Conservation (phyloP, 1,140 invertebrate species). For the Halictus rubicundus region DNA sequence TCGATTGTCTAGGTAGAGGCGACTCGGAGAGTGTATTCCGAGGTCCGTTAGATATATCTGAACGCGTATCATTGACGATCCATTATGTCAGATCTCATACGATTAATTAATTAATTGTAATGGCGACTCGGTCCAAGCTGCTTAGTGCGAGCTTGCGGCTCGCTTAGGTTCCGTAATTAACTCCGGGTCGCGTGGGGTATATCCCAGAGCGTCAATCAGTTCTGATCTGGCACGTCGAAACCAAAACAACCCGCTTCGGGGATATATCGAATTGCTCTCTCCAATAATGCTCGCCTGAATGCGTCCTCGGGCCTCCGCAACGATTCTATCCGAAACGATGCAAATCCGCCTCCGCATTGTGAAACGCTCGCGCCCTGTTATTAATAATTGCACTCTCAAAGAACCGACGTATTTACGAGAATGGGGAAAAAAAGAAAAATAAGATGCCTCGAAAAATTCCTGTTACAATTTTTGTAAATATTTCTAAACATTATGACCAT, state of each 20-base stretch:
- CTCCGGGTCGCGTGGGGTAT: slow-evolving; percentile 41
- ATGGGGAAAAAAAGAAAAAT: too few species aligned
- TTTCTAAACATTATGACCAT: too few species aligned
- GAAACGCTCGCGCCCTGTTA: too few species aligned
- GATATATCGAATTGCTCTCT: slow-evolving; percentile 30
- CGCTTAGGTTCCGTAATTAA: slow-evolving; percentile 63
- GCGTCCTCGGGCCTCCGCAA: not conserved
- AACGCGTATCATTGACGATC: slow-evolving; percentile 41
- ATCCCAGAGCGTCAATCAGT: slow-evolving; percentile 66
- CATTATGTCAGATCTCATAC: slow-evolving; percentile 56
- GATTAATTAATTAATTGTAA: slow-evolving; percentile 69
- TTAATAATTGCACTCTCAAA: too few species aligned
- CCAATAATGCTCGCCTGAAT: slow-evolving; percentile 42
- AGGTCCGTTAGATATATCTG: slow-evolving; percentile 39
- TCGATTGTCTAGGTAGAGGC: too few species aligned
- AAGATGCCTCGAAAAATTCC: too few species aligned
- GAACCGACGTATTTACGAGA: too few species aligned
- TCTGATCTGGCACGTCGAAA: slow-evolving; percentile 54
- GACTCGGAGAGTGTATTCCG: not conserved
- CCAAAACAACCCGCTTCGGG: slow-evolving; percentile 42
- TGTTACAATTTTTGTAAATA: too few species aligned
- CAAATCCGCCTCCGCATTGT: not conserved
- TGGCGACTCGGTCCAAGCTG: slow-evolving; percentile 36
- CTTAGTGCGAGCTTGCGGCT: slow-evolving; percentile 51
- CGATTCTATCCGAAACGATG: not conserved